Base-by-base conservation (phyloP, 2,113 vertebrate species). In the Eurypyga helias region DNA sequence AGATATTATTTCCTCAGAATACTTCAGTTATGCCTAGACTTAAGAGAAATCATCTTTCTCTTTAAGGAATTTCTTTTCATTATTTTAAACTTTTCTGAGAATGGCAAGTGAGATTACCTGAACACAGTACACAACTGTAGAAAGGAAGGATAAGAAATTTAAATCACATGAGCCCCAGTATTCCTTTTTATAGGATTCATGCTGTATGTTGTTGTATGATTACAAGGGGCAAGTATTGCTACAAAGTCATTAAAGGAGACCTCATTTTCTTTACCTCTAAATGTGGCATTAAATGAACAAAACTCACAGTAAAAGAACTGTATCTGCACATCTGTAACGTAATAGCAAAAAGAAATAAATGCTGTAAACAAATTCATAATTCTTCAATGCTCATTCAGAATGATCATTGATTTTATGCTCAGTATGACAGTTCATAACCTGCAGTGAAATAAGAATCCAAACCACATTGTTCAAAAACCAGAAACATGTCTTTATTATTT, bases 401-500 rank as follows among this genome's bases (percentile, higher is more conserved):
- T 51, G 38, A 57, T 31, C 62, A 67, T 64, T 86, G 38, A n/a
- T 82, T 82, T 95, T 94, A 58, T 89, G 66, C 66, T 88, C 49
- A 54, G 2, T 76, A 69, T 73, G 89, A 38, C 54, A 73, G 38
- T 83, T 73, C 61, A 48, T 87, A 96, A 94, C 41, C 76, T 88
- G 28, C 79, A 94, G 34, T 80, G 88, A 94, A 95, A 93, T 91
- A 90, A 93, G 70, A 69, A 84, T 70, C 65, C 67, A 94, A 72
- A 70, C 33, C 73, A 66, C 89, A 55, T 62, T 89, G 70, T 67
- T 71, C 33, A 93, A 93, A 96, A 95, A 11, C 0, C 41, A 92
- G 65, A 80, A 95, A 58, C 43, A n/a, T 83, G 10, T 65, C 66
- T 83, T 72, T 11, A 28, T 60, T 78, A 24, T 52, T 69, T 90